Conservation (phyloP, 2,797 vertebrate species). For the Paguma larvata region DNA sequence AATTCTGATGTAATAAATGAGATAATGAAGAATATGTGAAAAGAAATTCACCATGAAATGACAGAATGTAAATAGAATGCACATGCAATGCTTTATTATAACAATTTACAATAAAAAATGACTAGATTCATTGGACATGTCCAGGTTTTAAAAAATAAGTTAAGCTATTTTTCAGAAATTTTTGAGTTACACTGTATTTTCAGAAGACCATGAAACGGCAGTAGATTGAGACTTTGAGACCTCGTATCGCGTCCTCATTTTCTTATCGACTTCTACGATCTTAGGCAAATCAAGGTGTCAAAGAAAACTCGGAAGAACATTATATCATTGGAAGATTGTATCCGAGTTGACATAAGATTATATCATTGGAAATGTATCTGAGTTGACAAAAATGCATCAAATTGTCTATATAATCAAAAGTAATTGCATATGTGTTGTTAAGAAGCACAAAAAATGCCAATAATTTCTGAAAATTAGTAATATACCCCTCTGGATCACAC, state of each 20-base stretch:
- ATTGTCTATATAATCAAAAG: background rate
- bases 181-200: background rate
- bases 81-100: background rate
- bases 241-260: background rate
- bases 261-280: background rate
- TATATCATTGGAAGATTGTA: background rate
- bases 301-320: background rate
- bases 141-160: background rate
- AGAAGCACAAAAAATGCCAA: background rate
- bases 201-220: fast-evolving
- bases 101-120: background rate
- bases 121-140: background rate
- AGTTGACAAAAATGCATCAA: background rate
- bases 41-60: background rate
- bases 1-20: background rate
- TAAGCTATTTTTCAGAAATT: background rate
- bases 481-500: background rate
- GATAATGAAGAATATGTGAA: background rate
- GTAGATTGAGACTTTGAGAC: background rate
- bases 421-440: background rate
- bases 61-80: background rate
- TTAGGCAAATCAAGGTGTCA: background rate
- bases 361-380: background rate
- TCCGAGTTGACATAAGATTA: background rate
- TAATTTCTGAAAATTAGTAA: background rate